Base-by-base conservation (phyloP, 2,113 vertebrate genomes). In the Hyaena hyaena region DNA sequence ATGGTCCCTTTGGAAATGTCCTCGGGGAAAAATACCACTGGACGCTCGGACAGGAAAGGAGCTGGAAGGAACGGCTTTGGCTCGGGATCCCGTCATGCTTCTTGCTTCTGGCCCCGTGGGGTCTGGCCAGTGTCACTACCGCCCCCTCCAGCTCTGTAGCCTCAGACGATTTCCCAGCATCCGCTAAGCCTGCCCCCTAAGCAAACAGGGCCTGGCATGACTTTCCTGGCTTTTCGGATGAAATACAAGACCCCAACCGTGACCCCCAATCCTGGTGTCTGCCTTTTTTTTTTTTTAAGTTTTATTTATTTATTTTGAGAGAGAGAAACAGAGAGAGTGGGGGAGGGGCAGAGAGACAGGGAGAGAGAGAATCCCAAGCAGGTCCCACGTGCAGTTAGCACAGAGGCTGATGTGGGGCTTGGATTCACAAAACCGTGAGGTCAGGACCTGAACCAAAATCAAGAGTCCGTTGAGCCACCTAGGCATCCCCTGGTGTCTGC, bases 1-100 rank as follows among this genome's bases (percentile, higher is more conserved):
- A 31, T 0, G 10, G 28, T 24, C 7, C 28, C 10, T 84, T 43
- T 7, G 33, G 43, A 63, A 76, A 81, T 4, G 65, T 65, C 58
- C 76, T 65, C n/a, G 48, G 24, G 48, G 69, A n/a, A 39, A 74
- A 19, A 5, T 15, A 10, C 28, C 16, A 19, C 53, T 1, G 15
- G 73, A 9, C 0, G 0, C n/a, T 28, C 16, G 0, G 10, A 26
- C 48, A 43, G 48, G 43, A 50, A 9, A 50, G 12, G 9, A 15
- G 16, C 48, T 9, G 7, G 16, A 14, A 73, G 63, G n/a, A 28
- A 53, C 4, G 4, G 11, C 33, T 14, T 63, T 4, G 0, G 10
- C 33, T 8, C 15, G 10, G 7, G 26, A 35, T 4, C n/a, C 33
- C 33, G 15, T n/a, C 14, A 0, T 5, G 3, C 50, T 50, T 7